phyloP scores from a whole-genome alignment of 2,797 vertebrate species.

The Hephaestus fuliginosus region DNA sequence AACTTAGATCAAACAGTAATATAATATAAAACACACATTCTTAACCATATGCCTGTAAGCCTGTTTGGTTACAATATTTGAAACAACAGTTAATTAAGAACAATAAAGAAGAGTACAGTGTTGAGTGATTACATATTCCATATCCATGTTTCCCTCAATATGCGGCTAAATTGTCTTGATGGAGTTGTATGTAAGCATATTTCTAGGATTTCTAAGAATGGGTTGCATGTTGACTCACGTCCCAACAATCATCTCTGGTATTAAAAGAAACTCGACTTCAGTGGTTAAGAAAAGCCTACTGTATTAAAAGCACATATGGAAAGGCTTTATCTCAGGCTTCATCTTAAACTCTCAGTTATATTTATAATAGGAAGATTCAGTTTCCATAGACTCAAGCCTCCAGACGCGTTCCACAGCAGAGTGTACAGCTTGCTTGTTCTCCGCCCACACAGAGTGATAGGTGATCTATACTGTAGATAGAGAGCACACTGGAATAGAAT shows the following conservation, averaged over 20 bases:
- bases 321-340: background rate
- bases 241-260: background rate
- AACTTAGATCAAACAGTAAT: background rate
- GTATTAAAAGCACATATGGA: background rate
- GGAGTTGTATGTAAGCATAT: background rate
- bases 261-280: background rate
- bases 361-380: conserved; percentile 41
- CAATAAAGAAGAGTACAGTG: background rate
- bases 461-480: conserved; percentile 60
- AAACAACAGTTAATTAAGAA: background rate
- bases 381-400: conserved; percentile 48
- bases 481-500: conserved; percentile 37
- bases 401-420: conserved; percentile 36
- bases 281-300: conserved; percentile 3
- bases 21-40: background rate
- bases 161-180: background rate
- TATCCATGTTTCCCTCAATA: background rate
- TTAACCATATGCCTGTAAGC: background rate
- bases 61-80: background rate
- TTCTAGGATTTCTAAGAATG: background rate
- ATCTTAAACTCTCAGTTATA: conserved; percentile 22
- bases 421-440: conserved; percentile 42
- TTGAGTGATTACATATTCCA: background rate
- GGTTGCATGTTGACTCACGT: background rate
- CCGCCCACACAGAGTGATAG: conserved; percentile 64